Evolutionary conservation across 1,140 invertebrate species (phyloP), one percentile per base, ranked within the genome.

Genomic region (Steinernema feltiae): DNA sequence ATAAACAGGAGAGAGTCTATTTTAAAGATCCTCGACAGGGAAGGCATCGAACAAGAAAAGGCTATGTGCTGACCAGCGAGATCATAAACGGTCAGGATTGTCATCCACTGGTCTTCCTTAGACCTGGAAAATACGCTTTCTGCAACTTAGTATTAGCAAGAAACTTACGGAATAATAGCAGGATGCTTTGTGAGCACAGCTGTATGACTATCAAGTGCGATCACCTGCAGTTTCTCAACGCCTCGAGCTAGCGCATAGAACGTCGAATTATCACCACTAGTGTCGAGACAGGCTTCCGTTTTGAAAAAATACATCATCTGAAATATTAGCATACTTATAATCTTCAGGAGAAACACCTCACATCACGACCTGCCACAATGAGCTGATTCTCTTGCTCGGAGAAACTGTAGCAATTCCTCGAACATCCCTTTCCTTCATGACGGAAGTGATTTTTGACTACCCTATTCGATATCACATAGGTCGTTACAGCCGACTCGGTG

Each of bases 261-360:
- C 69, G 79, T 1, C 80, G 76, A 46, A 30, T 41, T 48, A 29
- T 32, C 27, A 35, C 82, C 69, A 71, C 74, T 48, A 32, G 46
- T 21, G 32, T 85, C 82, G 0, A 80, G 35, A 41, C 77, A 85
- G 48, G 72, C 72, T 21, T 84, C 78, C 27, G 80, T 76, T 48
- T 85, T 78, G 41, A 85, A 85, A 72, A 85, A 85, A 72, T 86
- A 79, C 12, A 85, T 76, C 82, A 84, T 85, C 81, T 84, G 35
- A 48, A 83, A 79, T 18, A 71, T 12, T 74, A 32, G 1, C 12
- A 32, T 70, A 29, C 32, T 17, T 46, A 30, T 30, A 48, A 77
- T n/a, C n/a, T 17, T 7, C 18, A 77, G 24, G 35, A 29, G n/a
- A 41, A n/a, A 30, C 31, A 77, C 21, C 15, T 7, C 1, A 83